These are phyloP conservation scores for Archilochus colubris DNA, from an alignment of 2,113 vertebrate species.

Conservation along the genomic window DNA sequence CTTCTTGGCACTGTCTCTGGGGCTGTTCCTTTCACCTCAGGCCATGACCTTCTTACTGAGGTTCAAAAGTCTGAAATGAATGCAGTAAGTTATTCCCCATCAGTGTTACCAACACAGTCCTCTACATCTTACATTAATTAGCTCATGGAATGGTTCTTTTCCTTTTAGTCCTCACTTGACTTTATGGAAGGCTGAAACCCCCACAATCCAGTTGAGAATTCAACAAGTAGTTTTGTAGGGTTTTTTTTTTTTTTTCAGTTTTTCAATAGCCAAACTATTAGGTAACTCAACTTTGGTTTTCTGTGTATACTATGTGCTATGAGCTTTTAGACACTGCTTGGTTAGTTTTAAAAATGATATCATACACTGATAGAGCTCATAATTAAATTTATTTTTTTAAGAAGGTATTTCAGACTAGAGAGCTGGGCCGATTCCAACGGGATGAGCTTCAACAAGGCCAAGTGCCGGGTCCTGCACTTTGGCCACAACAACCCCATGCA, in stretches of 20 bases:
- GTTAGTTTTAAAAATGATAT: not conserved
- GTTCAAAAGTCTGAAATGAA: constrained; percentile 16
- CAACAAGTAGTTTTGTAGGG: not conserved
- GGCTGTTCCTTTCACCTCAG: constrained; percentile 55
- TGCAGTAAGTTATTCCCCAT: not conserved
- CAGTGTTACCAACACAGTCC: not conserved
- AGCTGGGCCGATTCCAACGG: too few relatives aligned
- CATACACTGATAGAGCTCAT: not conserved
- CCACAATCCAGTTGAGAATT: not conserved
- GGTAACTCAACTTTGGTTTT: not conserved
- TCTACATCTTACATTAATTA: not conserved
- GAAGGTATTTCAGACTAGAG: not conserved
- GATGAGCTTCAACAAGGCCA: too few relatives aligned
- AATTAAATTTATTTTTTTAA: not conserved
- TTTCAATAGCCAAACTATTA: not conserved
- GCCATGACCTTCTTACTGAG: constrained; percentile 35
- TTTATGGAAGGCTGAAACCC: not conserved
- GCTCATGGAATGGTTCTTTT: not conserved
- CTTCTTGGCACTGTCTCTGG: constrained; percentile 24
- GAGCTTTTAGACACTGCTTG: not conserved
- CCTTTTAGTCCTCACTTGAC: not conserved
- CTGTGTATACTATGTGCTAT: not conserved
- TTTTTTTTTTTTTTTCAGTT: not conserved
- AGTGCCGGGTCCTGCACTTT: too few relatives aligned
- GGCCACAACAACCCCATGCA: too few relatives aligned